Evolutionary conservation across 2,797 vertebrate genomes (phyloP).

Genomic region (Orestias chungarensis): DNA sequence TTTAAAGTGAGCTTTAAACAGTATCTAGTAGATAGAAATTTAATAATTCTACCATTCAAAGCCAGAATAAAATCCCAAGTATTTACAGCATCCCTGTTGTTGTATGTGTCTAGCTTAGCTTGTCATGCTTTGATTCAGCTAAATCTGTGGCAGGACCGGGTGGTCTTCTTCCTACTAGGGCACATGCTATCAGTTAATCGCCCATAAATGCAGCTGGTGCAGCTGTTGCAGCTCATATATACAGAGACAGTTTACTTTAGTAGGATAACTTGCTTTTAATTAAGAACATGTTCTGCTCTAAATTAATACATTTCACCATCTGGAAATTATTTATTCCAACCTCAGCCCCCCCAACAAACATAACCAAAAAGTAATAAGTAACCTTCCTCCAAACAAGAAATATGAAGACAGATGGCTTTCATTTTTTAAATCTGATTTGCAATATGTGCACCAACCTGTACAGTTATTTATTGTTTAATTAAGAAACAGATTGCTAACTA

Average conservation of each 20-base stretch:
- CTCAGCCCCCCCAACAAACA: conserved; percentile 29
- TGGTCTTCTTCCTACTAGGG: conserved; percentile 23
- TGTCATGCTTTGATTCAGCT: conserved; percentile 7
- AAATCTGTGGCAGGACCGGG: neutral
- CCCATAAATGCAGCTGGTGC: conserved; percentile 28
- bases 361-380: neutral
- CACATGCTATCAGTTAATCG: conserved; percentile 25
- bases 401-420: neutral
- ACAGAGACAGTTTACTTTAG: conserved; percentile 5
- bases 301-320: conserved; percentile 36
- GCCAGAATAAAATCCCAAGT: neutral
- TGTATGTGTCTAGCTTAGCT: neutral
- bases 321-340: conserved; percentile 37
- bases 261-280: conserved; percentile 14
- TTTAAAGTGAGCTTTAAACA: neutral
- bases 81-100: neutral
- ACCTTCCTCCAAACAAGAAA: conserved; percentile 17
- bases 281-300: conserved; percentile 1
- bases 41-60: neutral
- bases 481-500: neutral
- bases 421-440: conserved; percentile 24
- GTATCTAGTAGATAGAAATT: neutral
- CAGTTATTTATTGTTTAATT: neutral
- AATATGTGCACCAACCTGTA: conserved; percentile 11
- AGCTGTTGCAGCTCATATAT: conserved; percentile 18